A percentile compares a stretch with the other conserved stretches of the same genome.
Evolutionary conservation across 2,797 vertebrate species (phyloP).

Genomic region (Petrocephalus schoutedeni): DNA sequence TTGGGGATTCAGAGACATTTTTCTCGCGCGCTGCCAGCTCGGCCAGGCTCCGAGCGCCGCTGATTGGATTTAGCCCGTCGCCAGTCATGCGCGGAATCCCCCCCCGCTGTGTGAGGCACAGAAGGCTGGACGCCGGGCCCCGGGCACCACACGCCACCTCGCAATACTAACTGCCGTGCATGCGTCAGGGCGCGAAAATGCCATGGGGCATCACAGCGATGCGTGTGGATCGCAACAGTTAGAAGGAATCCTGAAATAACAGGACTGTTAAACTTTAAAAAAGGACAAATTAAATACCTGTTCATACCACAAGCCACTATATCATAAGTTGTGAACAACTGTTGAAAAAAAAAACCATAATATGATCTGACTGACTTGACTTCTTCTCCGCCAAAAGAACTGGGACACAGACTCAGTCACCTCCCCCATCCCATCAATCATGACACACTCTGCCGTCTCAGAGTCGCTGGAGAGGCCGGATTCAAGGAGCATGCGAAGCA

Average conservation of each 20-base stretch:
- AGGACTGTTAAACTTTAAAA: background rate
- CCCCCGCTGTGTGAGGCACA: background rate
- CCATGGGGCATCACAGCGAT: background rate
- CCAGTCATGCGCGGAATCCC: background rate
- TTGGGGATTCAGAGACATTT: background rate
- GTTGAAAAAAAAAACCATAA: background rate
- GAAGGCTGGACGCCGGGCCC: background rate
- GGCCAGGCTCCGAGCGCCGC: background rate
- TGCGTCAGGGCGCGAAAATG: background rate
- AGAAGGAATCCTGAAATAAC: background rate
- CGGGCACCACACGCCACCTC: background rate
- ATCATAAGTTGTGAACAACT: background rate
- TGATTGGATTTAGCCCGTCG: background rate
- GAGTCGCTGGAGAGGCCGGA: background rate
- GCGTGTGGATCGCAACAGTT: background rate
- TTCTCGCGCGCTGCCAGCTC: background rate
- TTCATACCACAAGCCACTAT: background rate
- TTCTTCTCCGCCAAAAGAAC: background rate
- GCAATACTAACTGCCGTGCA: background rate
- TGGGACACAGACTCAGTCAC: background rate
- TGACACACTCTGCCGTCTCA: background rate
- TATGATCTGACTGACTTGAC: background rate
- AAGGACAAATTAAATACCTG: background rate
- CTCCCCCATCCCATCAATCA: background rate
- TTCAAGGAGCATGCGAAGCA: background rate